Conservation (phyloP, 2,797 vertebrate genomes). For the Karalla daura region DNA sequence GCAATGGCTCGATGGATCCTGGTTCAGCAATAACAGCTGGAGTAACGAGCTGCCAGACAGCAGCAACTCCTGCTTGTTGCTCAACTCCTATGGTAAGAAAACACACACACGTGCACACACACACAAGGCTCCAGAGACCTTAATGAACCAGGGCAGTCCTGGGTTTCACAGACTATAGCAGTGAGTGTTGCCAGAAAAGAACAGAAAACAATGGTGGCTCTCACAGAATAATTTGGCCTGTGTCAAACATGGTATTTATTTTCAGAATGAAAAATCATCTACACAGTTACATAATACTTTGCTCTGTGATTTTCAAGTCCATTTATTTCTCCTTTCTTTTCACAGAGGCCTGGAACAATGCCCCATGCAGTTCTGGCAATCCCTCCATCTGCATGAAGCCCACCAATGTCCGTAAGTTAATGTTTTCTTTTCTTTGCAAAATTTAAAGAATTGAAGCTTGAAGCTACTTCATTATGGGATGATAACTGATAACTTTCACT, state of each 20-base stretch:
- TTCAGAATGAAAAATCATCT: conserved; percentile 2
- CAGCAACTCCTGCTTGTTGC: conserved; percentile 16
- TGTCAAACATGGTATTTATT: conserved; percentile 29
- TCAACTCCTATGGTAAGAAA: conserved; percentile 6
- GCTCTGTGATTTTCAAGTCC: conserved; percentile 3
- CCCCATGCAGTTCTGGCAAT: background rate
- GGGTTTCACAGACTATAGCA: background rate
- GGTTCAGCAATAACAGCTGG: conserved; percentile 36
- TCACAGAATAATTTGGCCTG: background rate
- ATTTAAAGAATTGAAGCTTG: too few species aligned
- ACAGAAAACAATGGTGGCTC: conserved; percentile 7
- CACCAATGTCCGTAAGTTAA: conserved; percentile 13
- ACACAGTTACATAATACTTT: conserved; percentile 13
- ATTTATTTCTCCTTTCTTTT: conserved; percentile 7
- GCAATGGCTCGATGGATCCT: conserved; percentile 40
- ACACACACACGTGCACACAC: conserved; percentile 23
- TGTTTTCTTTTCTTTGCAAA: background rate
- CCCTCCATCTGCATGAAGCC: conserved; percentile 34
- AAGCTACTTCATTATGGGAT: too few species aligned
- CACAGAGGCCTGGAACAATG: conserved; percentile 21
- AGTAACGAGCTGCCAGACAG: background rate
- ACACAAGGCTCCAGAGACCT: background rate
- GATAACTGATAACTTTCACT: too few species aligned
- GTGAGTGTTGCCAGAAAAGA: background rate
- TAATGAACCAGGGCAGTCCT: background rate